A percentile compares a stretch with the other conserved stretches of the same genome.
Evolutionary conservation across 2,113 vertebrate species (phyloP).

Genomic region (Gila orcuttii): DNA sequence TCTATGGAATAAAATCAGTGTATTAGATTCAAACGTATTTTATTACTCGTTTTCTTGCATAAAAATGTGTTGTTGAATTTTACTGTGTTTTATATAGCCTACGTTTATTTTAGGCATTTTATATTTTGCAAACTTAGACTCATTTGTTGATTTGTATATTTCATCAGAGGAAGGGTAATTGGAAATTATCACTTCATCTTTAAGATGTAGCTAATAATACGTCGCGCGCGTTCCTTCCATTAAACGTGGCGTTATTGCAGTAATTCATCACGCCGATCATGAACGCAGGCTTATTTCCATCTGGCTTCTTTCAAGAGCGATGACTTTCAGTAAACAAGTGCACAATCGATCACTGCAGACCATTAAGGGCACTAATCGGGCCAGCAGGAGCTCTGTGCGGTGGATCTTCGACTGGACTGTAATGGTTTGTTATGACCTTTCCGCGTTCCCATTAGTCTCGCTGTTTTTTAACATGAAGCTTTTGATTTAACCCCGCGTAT

Average conservation of each 20-base stretch:
- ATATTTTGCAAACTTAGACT: too few species aligned
- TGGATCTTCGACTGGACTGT: constrained; percentile 80
- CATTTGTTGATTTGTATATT: not conserved
- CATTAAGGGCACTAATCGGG: constrained; percentile 77
- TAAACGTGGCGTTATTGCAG: constrained; percentile 32
- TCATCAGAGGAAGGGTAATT: not conserved
- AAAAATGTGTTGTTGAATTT: too few species aligned
- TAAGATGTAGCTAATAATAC: constrained; percentile 6
- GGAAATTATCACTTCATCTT: not conserved
- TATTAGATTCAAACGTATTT: not conserved
- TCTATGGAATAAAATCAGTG: not conserved
- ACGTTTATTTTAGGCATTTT: too few species aligned
- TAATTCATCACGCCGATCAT: constrained; percentile 66
- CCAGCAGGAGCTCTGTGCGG: constrained; percentile 65
- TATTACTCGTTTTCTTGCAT: not conserved
- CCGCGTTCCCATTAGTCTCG: constrained; percentile 92
- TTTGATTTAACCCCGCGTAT: constrained; percentile 86
- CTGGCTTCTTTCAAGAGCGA: constrained; percentile 83
- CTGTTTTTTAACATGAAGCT: constrained; percentile 63
- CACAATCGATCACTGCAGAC: constrained; percentile 81
- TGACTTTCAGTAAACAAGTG: constrained; percentile 84
- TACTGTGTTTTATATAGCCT: too few species aligned
- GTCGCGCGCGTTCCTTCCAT: constrained; percentile 26
- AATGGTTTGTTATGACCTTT: constrained; percentile 99
- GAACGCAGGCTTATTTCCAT: constrained; percentile 79